Evolutionary conservation across 2,888 invertebrate species (phyloP), one percentile per base, ranked within the genome.

Genomic region (Slavum lentiscoides): DNA sequence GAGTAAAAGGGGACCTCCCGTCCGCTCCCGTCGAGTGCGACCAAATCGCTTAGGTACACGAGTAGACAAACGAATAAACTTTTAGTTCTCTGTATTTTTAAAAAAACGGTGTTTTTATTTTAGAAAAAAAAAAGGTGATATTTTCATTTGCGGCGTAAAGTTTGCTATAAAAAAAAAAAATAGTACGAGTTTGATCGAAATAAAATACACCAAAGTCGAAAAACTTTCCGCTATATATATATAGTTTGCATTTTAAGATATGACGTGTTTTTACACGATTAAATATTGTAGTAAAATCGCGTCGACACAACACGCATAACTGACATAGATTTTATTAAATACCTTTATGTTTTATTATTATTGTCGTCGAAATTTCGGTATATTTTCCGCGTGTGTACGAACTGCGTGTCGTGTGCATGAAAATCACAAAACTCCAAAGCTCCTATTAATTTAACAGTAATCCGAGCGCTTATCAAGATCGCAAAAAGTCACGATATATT

Each of bases 151-250:
- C 23, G 19, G 39, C 7, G 6, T 39, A 58, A 58, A 66, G 58
- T 75, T 74, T 58, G 39, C 55, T 39, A 8, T 58, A 70, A 58
- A 37, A 69, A 69, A 55, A 61, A 61, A 61, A 61, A 61, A 23
- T 13, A 21, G 5, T 49, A 74, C 23, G 61, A 23, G 19, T 67
- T 58, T 43, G 58, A 39, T 67, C 21, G 66, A 66, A 74, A 58
- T 58, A 39, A 39, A 75, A 67, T 75, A 66, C 58, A 58, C 39
- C 5, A 4, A 23, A 67, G 19, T 75, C 58, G 39, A 67, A 75
- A 74, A 75, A 67, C 58, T 43, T 74, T 74, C 23, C 19, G 39
- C 19, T 67, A 58, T n/a, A n/a, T n/a, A n/a, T n/a, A n/a, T n/a
- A n/a, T 75, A 30, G 30, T 74, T 74, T 13, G 11, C 21, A 21